Base-by-base conservation (phyloP, 2,797 vertebrate genomes). In the Agapornis canus region DNA sequence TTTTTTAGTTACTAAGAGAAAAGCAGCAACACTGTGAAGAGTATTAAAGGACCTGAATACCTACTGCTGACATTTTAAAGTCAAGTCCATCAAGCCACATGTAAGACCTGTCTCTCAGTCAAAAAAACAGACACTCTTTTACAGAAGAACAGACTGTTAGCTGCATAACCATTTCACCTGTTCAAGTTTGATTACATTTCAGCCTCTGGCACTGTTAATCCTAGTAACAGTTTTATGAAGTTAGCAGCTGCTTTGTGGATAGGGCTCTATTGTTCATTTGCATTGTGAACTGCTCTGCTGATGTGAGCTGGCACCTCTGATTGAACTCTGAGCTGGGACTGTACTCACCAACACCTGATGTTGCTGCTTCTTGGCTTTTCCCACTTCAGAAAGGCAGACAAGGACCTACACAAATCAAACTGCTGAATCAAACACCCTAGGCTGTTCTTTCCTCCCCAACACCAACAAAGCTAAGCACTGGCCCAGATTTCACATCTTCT, bases 121-220 rank as follows among this genome's bases (percentile, higher is more conserved):
- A 63, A 23, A 26, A 23, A 92, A 75, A 22, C 40, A 82, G 47
- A 39, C 37, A 32, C 31, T 9, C 47, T 54, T 71, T 48, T 35
- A 85, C 11, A 2, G 1, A 48, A 57, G 65, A 89, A 81, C 37
- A 89, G 35, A 5, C 37, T 48, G 40, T 91, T 90, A 75, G 68
- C 75, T 25, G 70, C 6, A 0, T 6, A 54, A 14, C 56, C 49
- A 65, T 77, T 96, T 97, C 95, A 97, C 96, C 96, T 95, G 92
- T 57, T 94, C 80, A 83, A 85, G 84, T 92, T 92, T 92, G 96
- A 96, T 96, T 82, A 91, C 93, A 94, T 80, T 94, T 90, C 95
- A 96, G 95, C 92, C 96, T 79, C 94, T 94, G 73, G 91, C 88
- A 82, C 57, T 29, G 77, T 49, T 97, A 94, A 97, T 96, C 91